phyloP scores from a whole-genome alignment of 2,113 vertebrate species.

The Cepphus grylle region DNA sequence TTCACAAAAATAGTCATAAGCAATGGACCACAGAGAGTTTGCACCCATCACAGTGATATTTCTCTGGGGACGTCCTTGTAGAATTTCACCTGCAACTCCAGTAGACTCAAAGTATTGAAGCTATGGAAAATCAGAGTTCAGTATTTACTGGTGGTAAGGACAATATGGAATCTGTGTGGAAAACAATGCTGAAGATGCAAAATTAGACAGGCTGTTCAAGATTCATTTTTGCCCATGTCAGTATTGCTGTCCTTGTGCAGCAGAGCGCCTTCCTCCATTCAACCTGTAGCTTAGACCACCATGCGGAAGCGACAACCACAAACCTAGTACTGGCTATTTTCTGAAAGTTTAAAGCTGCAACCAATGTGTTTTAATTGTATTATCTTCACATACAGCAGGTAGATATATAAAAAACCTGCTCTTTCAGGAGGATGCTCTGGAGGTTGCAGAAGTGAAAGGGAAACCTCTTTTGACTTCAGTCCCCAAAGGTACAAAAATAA shows the following conservation, averaged over 20 bases:
- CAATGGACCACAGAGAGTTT: not conserved
- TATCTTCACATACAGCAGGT: rapidly evolving
- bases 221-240: not conserved
- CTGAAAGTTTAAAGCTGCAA: not conserved
- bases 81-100: not conserved
- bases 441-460: not conserved
- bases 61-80: not conserved
- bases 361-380: rapidly evolving
- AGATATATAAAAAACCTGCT: rapidly evolving
- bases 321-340: rapidly evolving
- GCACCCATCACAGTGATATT: rapidly evolving
- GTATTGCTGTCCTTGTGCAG: not conserved
- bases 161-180: not conserved
- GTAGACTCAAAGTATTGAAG: rapidly evolving
- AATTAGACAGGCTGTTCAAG: not conserved
- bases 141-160: not conserved
- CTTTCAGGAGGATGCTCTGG: not conserved
- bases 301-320: rapidly evolving
- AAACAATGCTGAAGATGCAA: not conserved
- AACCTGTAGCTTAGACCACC: not conserved
- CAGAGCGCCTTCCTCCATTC: not conserved
- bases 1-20: not conserved
- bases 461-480: not conserved
- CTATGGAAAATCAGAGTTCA: not conserved
- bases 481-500: not conserved